phyloP scores from a whole-genome alignment of 1,140 invertebrate genomes.

The Zeugodacus cucurbitae region DNA sequence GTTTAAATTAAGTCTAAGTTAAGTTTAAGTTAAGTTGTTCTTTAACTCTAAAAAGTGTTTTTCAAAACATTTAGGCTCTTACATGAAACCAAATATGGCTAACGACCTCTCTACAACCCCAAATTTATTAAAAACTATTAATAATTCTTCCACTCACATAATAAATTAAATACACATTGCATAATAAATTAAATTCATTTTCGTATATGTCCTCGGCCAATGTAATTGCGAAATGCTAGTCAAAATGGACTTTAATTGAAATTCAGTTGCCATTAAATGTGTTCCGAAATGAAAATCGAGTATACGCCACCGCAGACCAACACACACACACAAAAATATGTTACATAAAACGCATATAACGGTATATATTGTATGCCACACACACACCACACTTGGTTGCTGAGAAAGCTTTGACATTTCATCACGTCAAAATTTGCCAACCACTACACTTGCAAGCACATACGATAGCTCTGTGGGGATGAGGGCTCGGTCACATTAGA shows the following conservation, averaged over 20 bases:
- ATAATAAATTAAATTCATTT: not conserved
- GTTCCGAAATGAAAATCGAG: constrained; percentile 10
- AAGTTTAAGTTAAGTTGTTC: too few relatives aligned
- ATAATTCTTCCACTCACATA: not conserved
- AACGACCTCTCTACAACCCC: too few relatives aligned
- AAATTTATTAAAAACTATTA: too few relatives aligned
- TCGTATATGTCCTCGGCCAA: not conserved
- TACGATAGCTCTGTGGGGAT: not conserved
- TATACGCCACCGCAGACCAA: not conserved
- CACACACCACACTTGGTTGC: not conserved
- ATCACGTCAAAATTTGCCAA: constrained; percentile 22
- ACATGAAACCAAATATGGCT: too few relatives aligned
- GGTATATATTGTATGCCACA: not conserved
- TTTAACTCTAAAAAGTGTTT: too few relatives aligned
- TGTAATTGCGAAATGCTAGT: not conserved
- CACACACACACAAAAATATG: not conserved
- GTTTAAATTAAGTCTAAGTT: too few relatives aligned
- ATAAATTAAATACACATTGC: not conserved
- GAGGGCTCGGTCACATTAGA: not conserved
- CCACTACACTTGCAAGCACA: not conserved
- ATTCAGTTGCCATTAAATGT: constrained; percentile 26
- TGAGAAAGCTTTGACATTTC: constrained; percentile 37
- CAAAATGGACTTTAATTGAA: constrained; percentile 34
- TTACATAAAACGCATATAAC: not conserved
- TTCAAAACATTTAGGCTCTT: too few relatives aligned